phyloP scores from a whole-genome alignment of 2,113 vertebrate species.

The Calyptomena viridis region DNA sequence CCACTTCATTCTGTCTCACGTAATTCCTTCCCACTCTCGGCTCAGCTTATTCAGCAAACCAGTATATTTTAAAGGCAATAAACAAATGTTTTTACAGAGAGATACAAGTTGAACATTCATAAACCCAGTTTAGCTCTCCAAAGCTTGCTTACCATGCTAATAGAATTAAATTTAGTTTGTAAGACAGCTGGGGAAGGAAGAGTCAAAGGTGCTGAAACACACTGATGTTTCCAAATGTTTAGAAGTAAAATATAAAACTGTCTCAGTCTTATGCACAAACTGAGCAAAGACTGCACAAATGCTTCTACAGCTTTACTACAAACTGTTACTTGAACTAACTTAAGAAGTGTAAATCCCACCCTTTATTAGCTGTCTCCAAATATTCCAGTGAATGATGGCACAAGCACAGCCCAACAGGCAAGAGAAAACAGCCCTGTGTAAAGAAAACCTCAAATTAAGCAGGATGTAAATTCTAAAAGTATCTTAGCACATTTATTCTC shows the following conservation, averaged over 20 bases:
- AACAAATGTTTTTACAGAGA: background rate
- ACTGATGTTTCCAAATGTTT: background rate
- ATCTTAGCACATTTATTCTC: background rate
- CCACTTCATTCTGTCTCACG: background rate
- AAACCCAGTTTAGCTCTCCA: background rate
- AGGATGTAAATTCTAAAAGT: background rate
- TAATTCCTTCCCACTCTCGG: background rate
- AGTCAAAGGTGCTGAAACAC: background rate
- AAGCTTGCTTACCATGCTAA: background rate
- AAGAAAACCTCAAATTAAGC: background rate
- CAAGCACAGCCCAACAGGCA: background rate
- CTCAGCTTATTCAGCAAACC: background rate
- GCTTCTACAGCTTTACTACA: background rate
- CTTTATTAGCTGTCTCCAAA: background rate
- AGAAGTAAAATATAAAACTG: background rate
- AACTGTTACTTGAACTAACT: background rate
- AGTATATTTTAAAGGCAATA: background rate
- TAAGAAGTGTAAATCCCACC: background rate
- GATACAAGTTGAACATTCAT: background rate
- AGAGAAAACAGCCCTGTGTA: background rate
- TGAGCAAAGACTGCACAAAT: background rate
- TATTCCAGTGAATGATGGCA: background rate
- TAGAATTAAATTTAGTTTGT: background rate
- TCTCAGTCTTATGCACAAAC: background rate
- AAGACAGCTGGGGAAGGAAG: background rate